phyloP scores from a whole-genome alignment of 53 echinoderm and acorn worm genomes.

The Apostichopus leukothele region DNA sequence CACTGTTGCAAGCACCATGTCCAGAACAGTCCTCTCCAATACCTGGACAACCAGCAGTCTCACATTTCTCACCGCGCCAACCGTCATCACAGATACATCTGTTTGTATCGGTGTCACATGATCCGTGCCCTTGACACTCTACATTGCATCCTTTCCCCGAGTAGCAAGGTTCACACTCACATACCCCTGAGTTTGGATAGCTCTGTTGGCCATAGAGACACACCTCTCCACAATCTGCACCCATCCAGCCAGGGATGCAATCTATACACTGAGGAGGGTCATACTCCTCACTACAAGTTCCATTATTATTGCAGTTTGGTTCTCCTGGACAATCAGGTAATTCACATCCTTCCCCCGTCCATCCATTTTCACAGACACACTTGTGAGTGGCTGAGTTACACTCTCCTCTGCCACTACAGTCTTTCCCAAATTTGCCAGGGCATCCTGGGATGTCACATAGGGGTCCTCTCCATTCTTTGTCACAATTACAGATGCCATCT shows the following conservation, averaged over 20 bases:
- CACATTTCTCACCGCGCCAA: conserved; percentile 76
- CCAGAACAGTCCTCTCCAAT: conserved; percentile 73
- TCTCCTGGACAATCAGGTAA: conserved; percentile 85
- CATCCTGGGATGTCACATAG: conserved; percentile 83
- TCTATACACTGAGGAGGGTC: conserved; percentile 77
- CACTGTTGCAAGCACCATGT: conserved; percentile 87
- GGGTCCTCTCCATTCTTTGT: conserved; percentile 70
- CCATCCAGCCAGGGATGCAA: conserved; percentile 77
- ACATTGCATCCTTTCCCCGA: conserved; percentile 84
- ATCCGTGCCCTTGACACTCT: conserved; percentile 79
- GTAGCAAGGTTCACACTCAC: conserved; percentile 81
- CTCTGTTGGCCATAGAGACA: conserved; percentile 67
- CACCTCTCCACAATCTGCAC: conserved; percentile 71
- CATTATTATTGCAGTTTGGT: conserved; percentile 78
- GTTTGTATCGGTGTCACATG: conserved; percentile 46
- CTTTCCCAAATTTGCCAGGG: conserved; percentile 61
- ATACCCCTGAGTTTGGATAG: conserved; percentile 79
- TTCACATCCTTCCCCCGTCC: conserved; percentile 89
- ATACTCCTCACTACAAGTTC: conserved; percentile 71
- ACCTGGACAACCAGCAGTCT: conserved; percentile 82
- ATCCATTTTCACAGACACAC: conserved; percentile 76
- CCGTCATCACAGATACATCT: conserved; percentile 68
- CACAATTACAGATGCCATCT: conserved; percentile 64
- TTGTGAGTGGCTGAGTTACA: conserved; percentile 80
- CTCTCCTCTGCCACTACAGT: conserved; percentile 82